Base-by-base conservation (phyloP, 2,113 vertebrate genomes). In the Lates calcarifer region DNA sequence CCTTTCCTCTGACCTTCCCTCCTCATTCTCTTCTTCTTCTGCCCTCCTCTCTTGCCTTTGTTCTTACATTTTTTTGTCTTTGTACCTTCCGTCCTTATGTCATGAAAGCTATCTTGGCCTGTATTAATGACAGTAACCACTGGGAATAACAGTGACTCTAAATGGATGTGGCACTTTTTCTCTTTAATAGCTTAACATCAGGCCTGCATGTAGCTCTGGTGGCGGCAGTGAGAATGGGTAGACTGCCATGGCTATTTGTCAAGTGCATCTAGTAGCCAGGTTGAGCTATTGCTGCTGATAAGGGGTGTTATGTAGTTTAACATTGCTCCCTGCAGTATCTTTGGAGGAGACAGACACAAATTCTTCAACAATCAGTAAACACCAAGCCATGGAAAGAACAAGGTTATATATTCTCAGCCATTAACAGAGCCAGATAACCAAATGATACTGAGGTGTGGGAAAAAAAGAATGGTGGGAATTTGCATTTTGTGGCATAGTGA, bases 161-260 rank as follows among this genome's bases (percentile, higher is more conserved):
- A 88, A 89, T 88, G 67, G 78, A 84, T 88, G 81, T 84, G 82
- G 37, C 74, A 86, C 87, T 89, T 86, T 84, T 91, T 90, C 85
- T 87, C 79, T 89, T 89, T 92, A 89, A 91, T 91, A 81, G 89
- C 83, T 74, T 63, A 82, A 87, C 83, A 91, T 84, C 89, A 83
- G 82, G 41, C 58, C 68, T 65, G 69, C 72, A 57, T 35, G 37
- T 80, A 77, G 86, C 77, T 86, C 81, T 77, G 79, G 73, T 68
- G 62, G 81, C 20, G 77, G 77, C 77, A 53, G 63, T 65, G 51
- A 62, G 62, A 91, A 82, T 87, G 83, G 74, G 47, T 65, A 57
- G 83, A 86, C 60, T 81, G 61, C 63, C 18, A 10, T 11, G n/a
- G 61, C 79, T 74, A 73, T 91, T 91, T 82, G 77, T 90, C 82